phyloP scores from a whole-genome alignment of 1,140 invertebrate genomes.

The Drosophila setifemur region DNA sequence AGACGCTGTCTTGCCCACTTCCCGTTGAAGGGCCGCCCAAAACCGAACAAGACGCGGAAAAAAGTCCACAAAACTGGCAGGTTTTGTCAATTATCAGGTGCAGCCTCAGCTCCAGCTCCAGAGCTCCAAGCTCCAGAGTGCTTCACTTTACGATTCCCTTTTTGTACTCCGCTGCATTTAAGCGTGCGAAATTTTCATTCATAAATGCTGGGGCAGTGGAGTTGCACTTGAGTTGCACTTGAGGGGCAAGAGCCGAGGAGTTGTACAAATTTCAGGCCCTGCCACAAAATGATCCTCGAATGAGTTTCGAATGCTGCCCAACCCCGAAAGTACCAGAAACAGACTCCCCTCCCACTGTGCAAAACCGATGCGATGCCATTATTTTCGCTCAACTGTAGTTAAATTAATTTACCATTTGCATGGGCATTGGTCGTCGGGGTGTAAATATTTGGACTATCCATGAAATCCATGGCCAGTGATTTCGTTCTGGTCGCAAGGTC shows the following conservation, averaged over 20 bases:
- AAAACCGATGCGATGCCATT: conserved; percentile 33
- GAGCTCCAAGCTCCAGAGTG: background rate
- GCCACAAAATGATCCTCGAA: conserved; percentile 54
- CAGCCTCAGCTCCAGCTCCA: conserved; percentile 11
- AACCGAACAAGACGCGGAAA: conserved; percentile 4
- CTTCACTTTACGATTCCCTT: too few species aligned
- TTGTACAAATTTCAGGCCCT: too few species aligned
- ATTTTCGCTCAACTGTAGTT: conserved; percentile 45
- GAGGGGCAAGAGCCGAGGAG: too few species aligned
- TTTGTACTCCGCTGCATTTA: conserved; percentile 1
- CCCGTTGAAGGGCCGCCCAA: conserved; percentile 22
- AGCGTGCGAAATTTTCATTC: conserved; percentile 73
- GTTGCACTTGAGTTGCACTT: too few species aligned
- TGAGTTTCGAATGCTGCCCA: conserved; percentile 6
- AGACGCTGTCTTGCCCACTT: conserved; percentile 55
- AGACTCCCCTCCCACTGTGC: conserved; percentile 30
- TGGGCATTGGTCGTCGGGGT: conserved; percentile 23
- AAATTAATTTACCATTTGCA: conserved; percentile 74
- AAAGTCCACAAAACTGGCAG: conserved; percentile 51
- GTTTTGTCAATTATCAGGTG: conserved; percentile 79
- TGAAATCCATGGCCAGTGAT: conserved; percentile 46
- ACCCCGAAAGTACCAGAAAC: too few species aligned
- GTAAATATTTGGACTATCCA: conserved; percentile 70
- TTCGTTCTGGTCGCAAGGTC: conserved; percentile 77
- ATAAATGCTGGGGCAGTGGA: conserved; percentile 52